Percentiles rank a stretch among this genome's conserved stretches.
Conservation (phyloP, 2,113 vertebrate genomes). For the Prinia subflava region DNA sequence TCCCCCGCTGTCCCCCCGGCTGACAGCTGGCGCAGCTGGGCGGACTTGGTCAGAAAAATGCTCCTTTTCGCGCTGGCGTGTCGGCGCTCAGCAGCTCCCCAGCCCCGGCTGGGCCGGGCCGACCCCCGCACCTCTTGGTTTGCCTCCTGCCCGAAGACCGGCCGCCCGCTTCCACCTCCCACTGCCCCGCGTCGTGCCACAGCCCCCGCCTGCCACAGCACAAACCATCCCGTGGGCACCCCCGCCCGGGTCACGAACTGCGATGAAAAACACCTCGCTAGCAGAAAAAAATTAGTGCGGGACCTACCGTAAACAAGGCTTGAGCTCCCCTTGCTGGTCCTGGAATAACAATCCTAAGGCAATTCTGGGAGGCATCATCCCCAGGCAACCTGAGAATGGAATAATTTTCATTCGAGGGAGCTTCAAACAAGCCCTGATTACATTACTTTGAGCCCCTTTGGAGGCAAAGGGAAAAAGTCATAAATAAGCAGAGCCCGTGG, state of each 20-base stretch:
- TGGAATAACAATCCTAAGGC: not conserved
- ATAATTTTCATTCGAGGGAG: fast-evolving
- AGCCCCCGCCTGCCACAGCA: not conserved
- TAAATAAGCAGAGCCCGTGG: not conserved
- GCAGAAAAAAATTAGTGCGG: not conserved
- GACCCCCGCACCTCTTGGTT: not conserved
- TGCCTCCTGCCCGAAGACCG: not conserved
- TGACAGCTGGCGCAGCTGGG: not conserved
- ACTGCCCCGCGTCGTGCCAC: not conserved
- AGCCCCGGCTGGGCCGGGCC: not conserved
- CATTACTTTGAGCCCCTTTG: not conserved
- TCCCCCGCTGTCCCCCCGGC: not conserved
- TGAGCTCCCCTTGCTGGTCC: constrained; percentile 42
- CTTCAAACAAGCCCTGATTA: not conserved
- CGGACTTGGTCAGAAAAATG: not conserved
- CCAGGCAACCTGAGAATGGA: not conserved
- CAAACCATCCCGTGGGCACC: not conserved
- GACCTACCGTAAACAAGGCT: not conserved
- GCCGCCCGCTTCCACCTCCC: not conserved
- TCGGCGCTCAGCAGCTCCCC: not conserved
- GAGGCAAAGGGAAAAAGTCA: not conserved
- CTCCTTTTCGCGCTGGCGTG: not conserved
- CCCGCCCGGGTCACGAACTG: not conserved
- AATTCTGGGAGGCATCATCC: not conserved
- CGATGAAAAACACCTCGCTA: not conserved